Evolutionary conservation across 2,797 vertebrate species (phyloP).

Genomic region (Mus spretus): DNA sequence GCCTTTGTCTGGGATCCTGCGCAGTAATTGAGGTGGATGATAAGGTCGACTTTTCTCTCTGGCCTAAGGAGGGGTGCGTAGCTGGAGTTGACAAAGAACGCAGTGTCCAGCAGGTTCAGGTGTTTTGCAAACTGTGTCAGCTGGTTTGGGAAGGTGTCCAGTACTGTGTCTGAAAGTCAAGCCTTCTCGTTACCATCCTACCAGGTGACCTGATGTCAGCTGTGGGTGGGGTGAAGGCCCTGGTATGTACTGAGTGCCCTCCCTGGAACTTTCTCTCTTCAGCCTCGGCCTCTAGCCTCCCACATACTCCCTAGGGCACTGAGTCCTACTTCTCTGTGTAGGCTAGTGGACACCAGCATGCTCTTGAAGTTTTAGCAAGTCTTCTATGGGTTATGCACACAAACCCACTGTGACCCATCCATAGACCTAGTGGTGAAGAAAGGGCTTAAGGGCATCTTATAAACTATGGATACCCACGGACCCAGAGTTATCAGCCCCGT

Average conservation of each 20-base stretch:
- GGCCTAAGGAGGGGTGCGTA: constrained; percentile 90
- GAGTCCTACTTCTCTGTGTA: background rate
- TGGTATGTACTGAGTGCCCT: background rate
- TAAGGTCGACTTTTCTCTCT: constrained; percentile 90
- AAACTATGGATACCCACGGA: background rate
- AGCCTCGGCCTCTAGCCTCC: background rate
- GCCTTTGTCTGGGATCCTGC: constrained; percentile 88
- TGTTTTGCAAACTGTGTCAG: constrained; percentile 90
- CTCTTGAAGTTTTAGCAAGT: background rate
- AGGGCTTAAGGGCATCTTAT: background rate
- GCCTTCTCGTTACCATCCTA: constrained; percentile 35
- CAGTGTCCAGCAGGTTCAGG: constrained; percentile 91
- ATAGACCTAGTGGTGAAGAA: background rate
- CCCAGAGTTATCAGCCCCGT: background rate
- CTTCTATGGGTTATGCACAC: background rate
- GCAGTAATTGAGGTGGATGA: constrained; percentile 91
- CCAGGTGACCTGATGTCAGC: background rate
- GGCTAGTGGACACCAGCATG: background rate
- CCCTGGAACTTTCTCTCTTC: background rate
- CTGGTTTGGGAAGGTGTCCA: constrained; percentile 92
- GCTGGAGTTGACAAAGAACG: constrained; percentile 92
- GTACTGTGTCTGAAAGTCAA: constrained; percentile 90
- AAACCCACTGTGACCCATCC: background rate
- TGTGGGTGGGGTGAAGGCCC: background rate
- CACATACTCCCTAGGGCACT: background rate